Evolutionary conservation across 2,797 vertebrate genomes (phyloP).

Genomic region (Pangasius sanitwongsei): DNA sequence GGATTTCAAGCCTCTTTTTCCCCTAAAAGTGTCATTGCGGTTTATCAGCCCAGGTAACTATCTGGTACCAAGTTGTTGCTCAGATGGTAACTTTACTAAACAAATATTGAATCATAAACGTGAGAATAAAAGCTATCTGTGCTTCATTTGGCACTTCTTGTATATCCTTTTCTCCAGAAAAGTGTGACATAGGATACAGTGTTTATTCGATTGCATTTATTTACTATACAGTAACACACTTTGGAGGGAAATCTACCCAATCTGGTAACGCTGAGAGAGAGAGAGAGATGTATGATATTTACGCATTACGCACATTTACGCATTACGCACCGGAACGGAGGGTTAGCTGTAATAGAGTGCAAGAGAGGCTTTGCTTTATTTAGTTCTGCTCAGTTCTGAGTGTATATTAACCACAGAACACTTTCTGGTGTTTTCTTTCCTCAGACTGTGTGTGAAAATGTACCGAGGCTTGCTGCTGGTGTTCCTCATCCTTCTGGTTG

Average conservation of each 20-base stretch:
- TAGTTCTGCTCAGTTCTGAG: neutral
- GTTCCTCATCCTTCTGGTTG: constrained; percentile 77
- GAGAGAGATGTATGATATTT: neutral
- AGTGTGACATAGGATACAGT: neutral
- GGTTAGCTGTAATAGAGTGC: neutral
- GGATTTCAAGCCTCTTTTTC: neutral
- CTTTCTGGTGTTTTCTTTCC: neutral
- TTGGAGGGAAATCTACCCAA: neutral
- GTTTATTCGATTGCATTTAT: neutral
- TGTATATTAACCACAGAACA: neutral
- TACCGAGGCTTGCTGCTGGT: constrained; percentile 73
- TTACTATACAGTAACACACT: neutral
- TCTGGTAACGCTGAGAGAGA: neutral
- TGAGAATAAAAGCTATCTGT: neutral
- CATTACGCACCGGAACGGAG: neutral
- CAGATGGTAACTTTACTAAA: no score
- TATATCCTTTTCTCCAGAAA: neutral
- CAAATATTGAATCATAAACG: neutral
- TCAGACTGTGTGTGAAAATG: constrained; percentile 75
- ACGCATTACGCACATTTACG: neutral
- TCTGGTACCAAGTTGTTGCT: neutral
- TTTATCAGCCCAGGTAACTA: neutral
- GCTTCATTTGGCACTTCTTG: neutral
- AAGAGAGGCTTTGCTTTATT: neutral
- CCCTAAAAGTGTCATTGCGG: neutral